Evolutionary conservation across 1,140 invertebrate species (phyloP), one percentile per base, ranked within the genome.

Genomic region (Propsilocerus akamusi): DNA sequence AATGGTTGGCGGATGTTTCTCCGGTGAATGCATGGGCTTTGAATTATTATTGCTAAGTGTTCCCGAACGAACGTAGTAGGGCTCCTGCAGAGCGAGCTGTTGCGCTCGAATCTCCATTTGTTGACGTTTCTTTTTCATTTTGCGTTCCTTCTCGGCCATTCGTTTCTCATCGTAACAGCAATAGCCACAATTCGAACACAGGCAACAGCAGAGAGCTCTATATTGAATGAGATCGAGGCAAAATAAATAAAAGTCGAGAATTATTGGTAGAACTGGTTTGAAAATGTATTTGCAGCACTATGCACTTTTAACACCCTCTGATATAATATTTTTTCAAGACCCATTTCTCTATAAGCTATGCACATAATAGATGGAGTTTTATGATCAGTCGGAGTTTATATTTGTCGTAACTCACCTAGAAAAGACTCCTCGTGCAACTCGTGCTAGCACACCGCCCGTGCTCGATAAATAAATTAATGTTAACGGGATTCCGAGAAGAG

Each of bases 401-500:
- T 46, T 41, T 17, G 20, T 6, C 4, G 8, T 17, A 23, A 48
- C 25, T 48, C 22, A 48, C 47, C 61, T 76, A 5, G 84, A 83
- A 67, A 93, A 94, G 25, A 91, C 78, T 58, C 84, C 88, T 51
- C 89, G 73, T 49, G 92, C 91, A 50, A 91, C 77, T 56, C 81
- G 74, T 47, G 86, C 87, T 53, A 92, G 66, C 5, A 88, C 74
- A 51, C 85, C 83, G 48, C 86, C 86, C 6, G 87, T 81, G 52
- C 81, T 86, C 23, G 83, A 86, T 49, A 90, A 70, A 66, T 90
- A 90, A 5, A 96, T 76, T 30, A 96, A 73, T 52, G 90, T 93
- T 52, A 96, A 65, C 0, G 92, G 92, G 56, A 96, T 93, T 12
- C 91, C 90, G 12, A 94, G 71, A 32, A 83, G 77, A 10, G 89